phyloP scores from a whole-genome alignment of 2,797 vertebrate species.

The Percopsis omiscomaycus region DNA sequence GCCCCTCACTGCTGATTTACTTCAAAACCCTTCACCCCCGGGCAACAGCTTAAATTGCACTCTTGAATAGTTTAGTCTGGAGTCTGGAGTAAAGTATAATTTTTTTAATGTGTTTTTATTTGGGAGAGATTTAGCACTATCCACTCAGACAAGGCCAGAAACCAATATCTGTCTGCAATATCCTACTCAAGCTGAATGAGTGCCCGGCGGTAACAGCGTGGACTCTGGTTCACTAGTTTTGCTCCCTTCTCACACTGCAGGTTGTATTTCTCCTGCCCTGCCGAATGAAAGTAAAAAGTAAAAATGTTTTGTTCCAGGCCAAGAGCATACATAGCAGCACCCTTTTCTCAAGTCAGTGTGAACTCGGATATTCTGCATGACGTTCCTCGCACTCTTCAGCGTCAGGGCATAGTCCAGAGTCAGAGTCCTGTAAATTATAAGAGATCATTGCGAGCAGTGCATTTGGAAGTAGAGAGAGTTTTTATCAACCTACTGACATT shows the following conservation, averaged over 20 bases:
- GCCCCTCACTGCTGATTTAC: slow-evolving; percentile 49
- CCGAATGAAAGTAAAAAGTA: slow-evolving; percentile 19
- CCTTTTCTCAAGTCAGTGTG: slow-evolving; percentile 36
- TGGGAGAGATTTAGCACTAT: slow-evolving; percentile 8
- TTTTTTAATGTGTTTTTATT: slow-evolving; percentile 30
- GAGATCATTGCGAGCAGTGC: too few relatives aligned
- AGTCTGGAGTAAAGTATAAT: slow-evolving; percentile 32
- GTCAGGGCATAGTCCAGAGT: too few relatives aligned
- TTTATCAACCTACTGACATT: too few relatives aligned
- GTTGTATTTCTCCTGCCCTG: slow-evolving; percentile 41
- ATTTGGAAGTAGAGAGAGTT: too few relatives aligned
- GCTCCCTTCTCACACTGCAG: slow-evolving; percentile 17
- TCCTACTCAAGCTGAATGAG: slow-evolving; percentile 23
- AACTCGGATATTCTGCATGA: slow-evolving; percentile 14
- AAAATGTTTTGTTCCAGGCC: slow-evolving; percentile 59
- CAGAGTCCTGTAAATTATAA: too few relatives aligned
- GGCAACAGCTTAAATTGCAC: slow-evolving; percentile 32
- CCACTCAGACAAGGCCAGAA: slow-evolving; percentile 11
- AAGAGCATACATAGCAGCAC: slow-evolving; percentile 5
- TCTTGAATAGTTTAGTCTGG: slow-evolving; percentile 27
- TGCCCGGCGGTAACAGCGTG: slow-evolving; percentile 11
- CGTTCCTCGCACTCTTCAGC: too few relatives aligned
- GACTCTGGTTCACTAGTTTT: background rate
- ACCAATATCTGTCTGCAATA: slow-evolving; percentile 22
- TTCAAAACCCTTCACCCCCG: slow-evolving; percentile 37